A percentile compares a stretch with the other conserved stretches of the same genome.
These are phyloP conservation scores for Oreotragus oreotragus DNA, from an alignment of 2,113 vertebrate genomes.

Conservation along the genomic window DNA sequence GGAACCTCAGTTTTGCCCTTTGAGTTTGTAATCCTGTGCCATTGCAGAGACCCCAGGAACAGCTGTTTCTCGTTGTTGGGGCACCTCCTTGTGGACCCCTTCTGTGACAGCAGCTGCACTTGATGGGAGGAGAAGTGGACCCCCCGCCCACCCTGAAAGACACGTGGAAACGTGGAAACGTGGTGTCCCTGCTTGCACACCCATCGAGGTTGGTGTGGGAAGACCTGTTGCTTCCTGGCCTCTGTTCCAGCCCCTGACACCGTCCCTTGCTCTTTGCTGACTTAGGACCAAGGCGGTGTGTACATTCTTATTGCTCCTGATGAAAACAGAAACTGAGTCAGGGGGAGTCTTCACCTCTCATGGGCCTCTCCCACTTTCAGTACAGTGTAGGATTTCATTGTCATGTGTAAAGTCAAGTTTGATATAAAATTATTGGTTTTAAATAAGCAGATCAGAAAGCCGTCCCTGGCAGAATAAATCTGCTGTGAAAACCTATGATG, in stretches of 20 bases:
- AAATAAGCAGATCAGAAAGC: not conserved
- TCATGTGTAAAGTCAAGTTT: not conserved
- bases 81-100: not conserved
- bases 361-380: not conserved
- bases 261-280: not conserved
- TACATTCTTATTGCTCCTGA: not conserved
- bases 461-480: not conserved
- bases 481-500: not conserved
- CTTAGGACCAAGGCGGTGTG: constrained; percentile 18
- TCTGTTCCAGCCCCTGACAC: not conserved
- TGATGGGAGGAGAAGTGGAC: not conserved
- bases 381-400: not conserved
- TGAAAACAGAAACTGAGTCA: not conserved
- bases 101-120: not conserved
- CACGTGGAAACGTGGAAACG: accelerated
- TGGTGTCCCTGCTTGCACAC: not conserved
- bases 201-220: not conserved
- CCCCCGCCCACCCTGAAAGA: too few species aligned
- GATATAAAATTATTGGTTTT: not conserved
- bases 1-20: not conserved
- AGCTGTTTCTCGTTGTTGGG: not conserved
- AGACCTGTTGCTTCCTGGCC: not conserved
- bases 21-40: not conserved
- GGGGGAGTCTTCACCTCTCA: not conserved
- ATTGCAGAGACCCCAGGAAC: not conserved